Evolutionary conservation across 2,888 invertebrate genomes (phyloP), one percentile per base, ranked within the genome.

Genomic region (Criorhina ranunculi): DNA sequence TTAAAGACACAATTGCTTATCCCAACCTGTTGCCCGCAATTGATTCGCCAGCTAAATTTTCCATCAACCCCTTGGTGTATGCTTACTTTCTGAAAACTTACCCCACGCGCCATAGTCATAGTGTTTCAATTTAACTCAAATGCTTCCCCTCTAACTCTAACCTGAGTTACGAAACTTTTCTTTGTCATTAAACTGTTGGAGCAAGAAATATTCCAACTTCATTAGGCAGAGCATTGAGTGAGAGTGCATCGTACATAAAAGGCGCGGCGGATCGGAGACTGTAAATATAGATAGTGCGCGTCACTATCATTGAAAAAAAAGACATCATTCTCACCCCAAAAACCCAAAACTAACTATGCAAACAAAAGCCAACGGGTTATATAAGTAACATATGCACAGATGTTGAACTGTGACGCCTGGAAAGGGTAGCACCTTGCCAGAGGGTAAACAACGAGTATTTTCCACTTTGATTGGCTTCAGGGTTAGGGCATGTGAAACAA

Each of bases 401-500:
- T 24, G 24, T 24, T 4, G 24, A 24, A 4, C 4, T 73, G 9
- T 29, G 59, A 35, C 64, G 31, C 17, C 33, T 7, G 11, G 31
- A 9, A 55, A 44, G 35, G 37, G 24, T 24, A 24, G 24, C 24
- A 24, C 60, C 70, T 72, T 78, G 17, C 40, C 60, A 31, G 60
- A 69, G 55, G 73, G 57, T 53, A 77, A 77, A 72, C 67, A 66
- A 79, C 60, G 46, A 40, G 59, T 24, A 53, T 60, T 75, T 76
- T 70, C 69, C 69, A 76, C 66, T 70, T 76, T 85, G 70, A 80
- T 80, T 85, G 80, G 79, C 85, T 55, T 35, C 12, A 42, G 37
- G 37, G n/a, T 15, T 46, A 29, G 19, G 37, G 40, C 29, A 67
- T 35, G 57, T 49, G 64, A 8, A 42, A 66, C 66, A 53, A 72